Base-by-base conservation (phyloP, 2,888 invertebrate genomes). In the Melikaiella ostensackeni region DNA sequence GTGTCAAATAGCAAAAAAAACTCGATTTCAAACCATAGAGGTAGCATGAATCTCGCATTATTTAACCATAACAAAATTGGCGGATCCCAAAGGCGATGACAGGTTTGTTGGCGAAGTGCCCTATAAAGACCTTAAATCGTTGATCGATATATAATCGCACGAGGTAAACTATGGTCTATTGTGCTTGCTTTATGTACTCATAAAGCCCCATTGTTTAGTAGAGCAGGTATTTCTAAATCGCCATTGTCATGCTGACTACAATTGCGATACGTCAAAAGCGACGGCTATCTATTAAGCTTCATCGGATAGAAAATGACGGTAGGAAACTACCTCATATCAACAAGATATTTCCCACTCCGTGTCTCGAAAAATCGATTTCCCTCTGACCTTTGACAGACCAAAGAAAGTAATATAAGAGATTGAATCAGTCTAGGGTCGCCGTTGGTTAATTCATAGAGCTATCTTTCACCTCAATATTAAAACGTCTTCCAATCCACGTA, bases 201-300 rank as follows among this genome's bases (percentile, higher is more conserved):
- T 84, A 83, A 83, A 83, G 82, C 80, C 76, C 81, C 64, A 82
- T 83, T 84, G 84, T 83, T 84, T 83, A 79, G 79, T 78, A 59
- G 79, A 82, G 78, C 81, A 79, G 81, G 80, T 79, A 79, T 82
- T 84, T 80, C 78, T 81, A 82, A 84, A 81, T 82, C 81, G 76
- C 81, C 64, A 83, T 83, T 83, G 83, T 83, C 78, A 77, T 79
- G 81, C 75, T 78, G 83, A 82, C 80, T 83, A 82, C 80, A 81
- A 82, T 82, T 81, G 81, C 77, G 75, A 81, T 80, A 81, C 76
- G 80, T 50, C 79, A 77, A 82, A 81, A 83, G 80, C 80, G 75
- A 74, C 74, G 78, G 79, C 76, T 78, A 76, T 74, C 73, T 70
- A 79, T 78, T 79, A 76, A 80, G 79, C 79, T 77, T 79, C 76